Evolutionary conservation across 2,888 invertebrate genomes (phyloP), one percentile per base, ranked within the genome.

Genomic region (Torymus texanus): DNA sequence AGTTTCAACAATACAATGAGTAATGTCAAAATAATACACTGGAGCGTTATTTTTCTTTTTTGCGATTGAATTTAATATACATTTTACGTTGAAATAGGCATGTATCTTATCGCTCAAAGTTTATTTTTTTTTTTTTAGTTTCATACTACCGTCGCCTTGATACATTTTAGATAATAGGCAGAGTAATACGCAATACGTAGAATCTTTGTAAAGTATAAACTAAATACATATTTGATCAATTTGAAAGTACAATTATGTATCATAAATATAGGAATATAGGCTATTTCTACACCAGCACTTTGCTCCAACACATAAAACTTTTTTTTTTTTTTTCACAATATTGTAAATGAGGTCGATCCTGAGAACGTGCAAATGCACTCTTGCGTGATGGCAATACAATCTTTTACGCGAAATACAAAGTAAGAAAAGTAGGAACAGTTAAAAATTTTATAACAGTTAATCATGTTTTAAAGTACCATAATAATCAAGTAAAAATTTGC

Each of bases 91-190:
- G 18, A 62, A 59, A 67, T 59, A 59, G 68, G 65, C 55, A 75
- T 59, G 53, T 18, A 71, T 51, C 65, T 41, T 62, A 67, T 21
- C 13, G 53, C 16, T 21, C 11, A 55, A 71, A 13, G 41, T n/a
- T 79, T 41, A 21, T 53, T 65, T 63, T 11, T 14, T 41, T 14
- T 79, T 41, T 55, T 53, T 65, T 21, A 21, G 21, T 21, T 2
- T 65, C 12, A 62, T 59, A 63, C 63, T 63, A 83, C 84, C 82
- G 81, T 85, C 83, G 84, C 85, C 86, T 86, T 85, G 79, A n/a
- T 11, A 59, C 24, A 66, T 14, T 29, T 61, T 12, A 24, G 21
- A 58, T 71, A 71, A 75, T 75, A 41, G 8, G 41, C 41, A 41
- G 41, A 41, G 41, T 41, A 41, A 41, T 41, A 41, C 41, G 41